Conservation (phyloP, 2,113 vertebrate species). For the Campylomormyrus tamandua region DNA sequence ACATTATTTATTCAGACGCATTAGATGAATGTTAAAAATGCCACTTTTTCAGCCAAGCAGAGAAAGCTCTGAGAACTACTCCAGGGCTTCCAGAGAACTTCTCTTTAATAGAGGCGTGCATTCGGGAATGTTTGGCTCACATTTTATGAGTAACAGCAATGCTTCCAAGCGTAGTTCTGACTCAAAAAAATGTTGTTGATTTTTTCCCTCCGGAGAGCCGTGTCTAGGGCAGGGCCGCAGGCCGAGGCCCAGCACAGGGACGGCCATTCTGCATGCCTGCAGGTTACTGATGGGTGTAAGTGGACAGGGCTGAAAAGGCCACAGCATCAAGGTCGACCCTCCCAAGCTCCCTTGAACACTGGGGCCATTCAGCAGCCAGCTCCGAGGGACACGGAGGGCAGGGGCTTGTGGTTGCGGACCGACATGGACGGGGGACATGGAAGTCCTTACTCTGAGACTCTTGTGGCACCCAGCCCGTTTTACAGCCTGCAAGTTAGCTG, state of each 20-base stretch:
- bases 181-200: background rate
- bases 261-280: background rate
- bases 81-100: background rate
- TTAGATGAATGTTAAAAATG: background rate
- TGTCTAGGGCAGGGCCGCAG: background rate
- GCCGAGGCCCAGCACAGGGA: background rate
- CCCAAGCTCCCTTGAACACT: constrained; percentile 42
- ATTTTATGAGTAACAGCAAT: background rate
- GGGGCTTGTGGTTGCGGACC: background rate
- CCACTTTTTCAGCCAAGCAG: background rate
- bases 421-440: background rate
- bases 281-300: background rate
- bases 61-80: background rate
- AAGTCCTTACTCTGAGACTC: background rate
- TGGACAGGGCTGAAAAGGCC: background rate
- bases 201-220: background rate
- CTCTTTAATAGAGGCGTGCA: background rate
- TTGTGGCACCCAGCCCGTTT: background rate
- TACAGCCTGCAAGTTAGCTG: background rate
- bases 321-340: background rate
- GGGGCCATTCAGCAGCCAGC: constrained; percentile 38
- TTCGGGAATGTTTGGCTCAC: background rate
- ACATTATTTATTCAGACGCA: background rate
- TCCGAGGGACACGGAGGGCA: background rate
- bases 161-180: background rate